These are phyloP conservation scores for Megalopta genalis DNA, from an alignment of 1,140 invertebrate genomes.

Conservation along the genomic window DNA sequence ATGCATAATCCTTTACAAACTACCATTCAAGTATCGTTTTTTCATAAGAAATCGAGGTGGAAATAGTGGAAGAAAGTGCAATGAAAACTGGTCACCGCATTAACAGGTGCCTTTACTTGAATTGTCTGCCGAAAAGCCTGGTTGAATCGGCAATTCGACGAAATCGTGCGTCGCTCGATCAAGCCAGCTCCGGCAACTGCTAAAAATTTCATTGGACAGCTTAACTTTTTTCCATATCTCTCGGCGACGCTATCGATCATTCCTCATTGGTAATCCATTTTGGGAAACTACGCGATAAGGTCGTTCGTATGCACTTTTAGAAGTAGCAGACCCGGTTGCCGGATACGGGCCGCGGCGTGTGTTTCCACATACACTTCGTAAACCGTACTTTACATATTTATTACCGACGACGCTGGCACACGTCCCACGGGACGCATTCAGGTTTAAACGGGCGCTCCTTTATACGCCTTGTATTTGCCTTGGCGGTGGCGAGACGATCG, in stretches of 20 bases:
- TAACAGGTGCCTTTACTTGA: no score
- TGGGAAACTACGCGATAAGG: not conserved
- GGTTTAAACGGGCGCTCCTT: slow-evolving; percentile 57
- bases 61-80: no score
- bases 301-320: slow-evolving; percentile 52
- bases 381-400: slow-evolving; percentile 66
- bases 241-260: slow-evolving; percentile 37
- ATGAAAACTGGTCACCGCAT: no score
- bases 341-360: slow-evolving; percentile 36
- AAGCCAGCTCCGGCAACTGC: not conserved
- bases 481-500: slow-evolving; percentile 28
- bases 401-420: slow-evolving; percentile 42
- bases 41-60: no score
- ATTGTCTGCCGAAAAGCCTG: no score
- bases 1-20: no score
- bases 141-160: not conserved
- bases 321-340: slow-evolving; percentile 37
- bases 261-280: slow-evolving; percentile 49
- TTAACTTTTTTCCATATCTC: not conserved
- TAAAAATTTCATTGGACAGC: slow-evolving; percentile 13
- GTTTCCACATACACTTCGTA: slow-evolving; percentile 47
- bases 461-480: slow-evolving; percentile 50
- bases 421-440: slow-evolving; percentile 48
- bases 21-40: no score
- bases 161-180: slow-evolving; percentile 6